These are phyloP conservation scores for Lathamus discolor DNA, from an alignment of 2,113 vertebrate species.

Conservation along the genomic window DNA sequence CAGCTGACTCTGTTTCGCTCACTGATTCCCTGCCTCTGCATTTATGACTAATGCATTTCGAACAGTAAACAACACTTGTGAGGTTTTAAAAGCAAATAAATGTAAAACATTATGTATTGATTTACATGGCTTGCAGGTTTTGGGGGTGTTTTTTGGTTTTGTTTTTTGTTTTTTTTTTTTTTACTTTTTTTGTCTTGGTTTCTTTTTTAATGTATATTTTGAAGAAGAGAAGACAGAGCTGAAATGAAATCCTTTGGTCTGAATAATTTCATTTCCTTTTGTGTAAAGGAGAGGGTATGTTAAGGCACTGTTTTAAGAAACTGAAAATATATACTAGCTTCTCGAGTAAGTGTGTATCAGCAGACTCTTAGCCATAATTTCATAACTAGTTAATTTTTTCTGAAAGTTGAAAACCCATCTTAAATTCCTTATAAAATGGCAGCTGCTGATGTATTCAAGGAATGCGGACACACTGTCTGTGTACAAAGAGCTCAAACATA, in stretches of 20 bases:
- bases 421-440: neutral
- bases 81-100: constrained; percentile 34
- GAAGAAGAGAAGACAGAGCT: neutral
- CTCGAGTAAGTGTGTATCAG: neutral
- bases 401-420: neutral
- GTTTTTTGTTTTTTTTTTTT: no score
- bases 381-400: neutral
- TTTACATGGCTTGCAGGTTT: neutral
- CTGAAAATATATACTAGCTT: neutral
- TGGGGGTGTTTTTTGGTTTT: neutral
- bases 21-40: constrained; percentile 39
- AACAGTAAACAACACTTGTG: neutral
- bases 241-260: neutral
- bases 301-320: neutral
- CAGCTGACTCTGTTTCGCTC: constrained; percentile 40
- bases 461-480: neutral
- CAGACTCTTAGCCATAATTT: neutral
- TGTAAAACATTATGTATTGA: neutral
- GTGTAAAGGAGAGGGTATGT: neutral
- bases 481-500: accelerated
- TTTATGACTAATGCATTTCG: constrained; percentile 34
- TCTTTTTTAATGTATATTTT: neutral
- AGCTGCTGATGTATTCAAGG: neutral
- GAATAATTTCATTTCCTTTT: neutral
- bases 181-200: neutral